Evolutionary conservation across 2,113 vertebrate species (phyloP), one percentile per base, ranked within the genome.

Genomic region (Larimichthys polyactis): DNA sequence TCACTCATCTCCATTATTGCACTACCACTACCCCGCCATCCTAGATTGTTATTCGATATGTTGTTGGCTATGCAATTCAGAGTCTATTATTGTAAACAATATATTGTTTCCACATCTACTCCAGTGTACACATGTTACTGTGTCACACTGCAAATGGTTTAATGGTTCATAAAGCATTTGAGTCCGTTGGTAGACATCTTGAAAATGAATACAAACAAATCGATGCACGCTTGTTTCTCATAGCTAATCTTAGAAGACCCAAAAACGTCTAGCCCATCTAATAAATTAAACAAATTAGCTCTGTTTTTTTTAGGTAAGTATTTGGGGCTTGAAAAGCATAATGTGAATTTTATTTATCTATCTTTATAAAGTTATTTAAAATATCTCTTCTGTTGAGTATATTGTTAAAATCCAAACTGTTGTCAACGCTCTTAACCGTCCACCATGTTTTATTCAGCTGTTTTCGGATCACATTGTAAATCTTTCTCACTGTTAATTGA

Each of bases 1-100:
- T 86, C 75, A 80, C 27, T 78, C 43, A 36, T 77, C 58, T 55
- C 24, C n/a, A 77, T 71, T 32, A 67, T 75, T 79, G 63, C 43
- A 46, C 29, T 67, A 19, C 43, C 54, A 60, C 29, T 40, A 8
- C 6, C 20, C 2, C 0, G 11, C 40, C 59, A 49, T 48, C 43
- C 32, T n/a, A 46, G 20, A 74, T 66, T 64, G 32, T 48, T 74
- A 44, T 14, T 78, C 19, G 2, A 11, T 69, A 64, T 69, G 55
- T 74, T 70, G 58, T 74, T 86, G 29, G 48, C 52, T 64, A 11
- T 52, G 58, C 54, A 68, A n/a, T 69, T 71, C 4, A 63, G 63
- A 24, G 29, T 82, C 22, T 1, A 52, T 81, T 57, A 59, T 20
- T 54, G 32, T 48, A 29, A 46, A 51, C 60, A 27, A 24, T 43